Evolutionary conservation across 2,113 vertebrate species (phyloP).

Genomic region (Athene noctua): DNA sequence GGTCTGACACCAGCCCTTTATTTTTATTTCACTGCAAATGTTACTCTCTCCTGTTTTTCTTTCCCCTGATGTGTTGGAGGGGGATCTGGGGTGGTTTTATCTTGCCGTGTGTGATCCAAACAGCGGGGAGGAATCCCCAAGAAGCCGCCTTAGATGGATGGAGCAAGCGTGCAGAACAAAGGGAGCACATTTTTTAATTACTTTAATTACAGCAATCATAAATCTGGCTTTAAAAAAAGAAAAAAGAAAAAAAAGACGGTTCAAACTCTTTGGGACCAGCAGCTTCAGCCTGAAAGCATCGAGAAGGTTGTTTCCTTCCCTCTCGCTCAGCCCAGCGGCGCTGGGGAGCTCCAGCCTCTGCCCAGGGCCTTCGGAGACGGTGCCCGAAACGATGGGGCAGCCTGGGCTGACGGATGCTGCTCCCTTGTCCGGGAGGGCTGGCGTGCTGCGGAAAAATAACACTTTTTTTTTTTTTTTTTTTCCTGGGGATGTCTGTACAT

Average conservation of each 20-base stretch:
- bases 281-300: rapidly evolving
- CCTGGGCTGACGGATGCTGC: neutral
- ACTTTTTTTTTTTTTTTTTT: neutral
- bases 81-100: neutral
- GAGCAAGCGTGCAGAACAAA: neutral
- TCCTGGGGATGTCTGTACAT: neutral
- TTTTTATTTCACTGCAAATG: rapidly evolving
- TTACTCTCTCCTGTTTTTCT: neutral
- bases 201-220: neutral
- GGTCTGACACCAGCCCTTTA: neutral
- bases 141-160: neutral
- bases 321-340: rapidly evolving
- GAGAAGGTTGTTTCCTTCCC: neutral
- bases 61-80: rapidly evolving
- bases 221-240: too few relatives aligned
- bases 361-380: rapidly evolving
- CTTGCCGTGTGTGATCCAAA: neutral
- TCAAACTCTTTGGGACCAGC: neutral
- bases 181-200: rapidly evolving
- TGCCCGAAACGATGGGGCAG: neutral
- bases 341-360: neutral
- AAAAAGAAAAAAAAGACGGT: neutral
- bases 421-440: neutral
- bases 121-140: neutral
- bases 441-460: rapidly evolving